Evolutionary conservation across 2,888 invertebrate species (phyloP), one percentile per base, ranked within the genome.

Genomic region (Phaonia tiefii): DNA sequence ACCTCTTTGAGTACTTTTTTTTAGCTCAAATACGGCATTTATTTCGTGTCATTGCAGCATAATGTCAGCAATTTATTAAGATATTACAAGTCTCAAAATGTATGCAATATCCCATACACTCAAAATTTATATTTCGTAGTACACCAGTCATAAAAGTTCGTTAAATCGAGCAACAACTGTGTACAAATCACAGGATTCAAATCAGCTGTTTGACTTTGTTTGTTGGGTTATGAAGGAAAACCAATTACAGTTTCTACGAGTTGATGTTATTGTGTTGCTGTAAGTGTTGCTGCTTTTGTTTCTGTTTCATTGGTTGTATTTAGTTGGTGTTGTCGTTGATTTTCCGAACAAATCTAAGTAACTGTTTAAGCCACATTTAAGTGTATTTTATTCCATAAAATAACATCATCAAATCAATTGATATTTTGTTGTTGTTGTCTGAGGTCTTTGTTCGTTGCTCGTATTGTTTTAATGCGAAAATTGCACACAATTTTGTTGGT

Each of bases 361-460:
- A 74, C 79, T 58, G 65, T 79, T 74, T 70, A 70, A 65, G 70
- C 31, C 46, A 70, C 78, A 73, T 63, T 74, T 74, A 70, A 65
- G 42, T 66, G 65, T 79, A 17, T 70, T 79, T 65, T 56, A 79
- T 74, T 66, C 74, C 10, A 71, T 74, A 51, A 70, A 79, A 79
- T 70, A 70, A 65, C 54, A 42, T 71, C 70, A 66, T 71, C 70
- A 75, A 70, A 70, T 79, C 49, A 79, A 74, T 70, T 67, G 51
- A 10, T 73, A 54, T 69, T 73, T 54, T 51, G 13, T 10, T 67
- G 42, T 20, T 49, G 42, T 69, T 69, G 63, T 58, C 37, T 26
- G 37, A 20, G 73, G 37, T 10, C 25, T 26, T 67, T 54, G n/a
- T n/a, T 54, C 63, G 13, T 39, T 37, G 8, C 25, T n/a, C 22